phyloP scores from a whole-genome alignment of 2,113 vertebrate genomes.

The Macquaria australasica region DNA sequence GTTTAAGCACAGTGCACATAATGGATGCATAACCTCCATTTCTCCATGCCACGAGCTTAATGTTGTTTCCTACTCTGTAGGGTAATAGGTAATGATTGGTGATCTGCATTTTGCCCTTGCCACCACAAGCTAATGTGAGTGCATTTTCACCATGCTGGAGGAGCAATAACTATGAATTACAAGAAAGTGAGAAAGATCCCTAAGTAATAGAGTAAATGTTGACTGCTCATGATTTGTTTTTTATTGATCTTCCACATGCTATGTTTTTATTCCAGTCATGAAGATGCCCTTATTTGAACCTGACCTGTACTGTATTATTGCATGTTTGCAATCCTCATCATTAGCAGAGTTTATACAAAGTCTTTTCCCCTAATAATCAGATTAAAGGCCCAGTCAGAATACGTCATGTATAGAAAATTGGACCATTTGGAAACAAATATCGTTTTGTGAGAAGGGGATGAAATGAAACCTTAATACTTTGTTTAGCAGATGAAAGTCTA shows the following conservation, averaged over 20 bases:
- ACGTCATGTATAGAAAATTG: background rate
- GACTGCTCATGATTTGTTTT: background rate
- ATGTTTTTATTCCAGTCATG: background rate
- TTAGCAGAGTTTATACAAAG: background rate
- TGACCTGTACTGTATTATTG: background rate
- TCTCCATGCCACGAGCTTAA: slow-evolving; percentile 30
- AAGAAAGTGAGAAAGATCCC: slow-evolving; percentile 24
- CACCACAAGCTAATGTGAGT: slow-evolving; percentile 46
- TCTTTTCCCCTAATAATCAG: background rate
- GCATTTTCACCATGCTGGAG: slow-evolving; percentile 20
- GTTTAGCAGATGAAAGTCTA: background rate
- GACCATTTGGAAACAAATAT: slow-evolving; percentile 14
- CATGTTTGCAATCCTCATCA: background rate
- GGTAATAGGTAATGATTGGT: slow-evolving; percentile 77
- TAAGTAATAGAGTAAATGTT: slow-evolving; percentile 7
- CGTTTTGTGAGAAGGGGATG: background rate
- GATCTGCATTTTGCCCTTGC: slow-evolving; percentile 64
- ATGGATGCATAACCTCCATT: slow-evolving; percentile 30
- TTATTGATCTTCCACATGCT: background rate
- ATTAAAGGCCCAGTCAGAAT: slow-evolving; percentile 16
- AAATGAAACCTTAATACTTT: background rate
- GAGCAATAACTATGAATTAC: slow-evolving; percentile 27
- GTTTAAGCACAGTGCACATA: slow-evolving; percentile 4
- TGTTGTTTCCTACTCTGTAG: slow-evolving; percentile 47
- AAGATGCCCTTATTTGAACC: background rate